Evolutionary conservation across 2,888 invertebrate genomes (phyloP), one percentile per base, ranked within the genome.

Genomic region (Andrena marginata): DNA sequence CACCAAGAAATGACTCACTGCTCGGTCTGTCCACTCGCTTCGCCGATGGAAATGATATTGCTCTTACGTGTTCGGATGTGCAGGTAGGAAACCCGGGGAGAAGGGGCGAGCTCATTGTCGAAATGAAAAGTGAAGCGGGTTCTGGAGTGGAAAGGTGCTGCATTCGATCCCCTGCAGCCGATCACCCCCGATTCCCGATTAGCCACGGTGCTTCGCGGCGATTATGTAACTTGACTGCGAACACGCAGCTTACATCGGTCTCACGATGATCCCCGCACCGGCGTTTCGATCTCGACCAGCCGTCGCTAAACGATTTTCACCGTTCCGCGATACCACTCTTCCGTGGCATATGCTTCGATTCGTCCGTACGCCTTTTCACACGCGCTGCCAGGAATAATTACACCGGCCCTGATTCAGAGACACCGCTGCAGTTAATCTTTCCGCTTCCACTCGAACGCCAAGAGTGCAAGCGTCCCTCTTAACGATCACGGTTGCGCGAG

Each of bases 141-240:
- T 8, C 10, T 51, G 2, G 56, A 6, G 20, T 16, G n/a, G 20
- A 80, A 80, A 72, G 80, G 62, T 26, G 33, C 20, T 20, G n/a
- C 1, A 20, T n/a, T 23, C 64, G 68, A 51, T 72, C 64, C 42
- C 56, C 74, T 59, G 23, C 10, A 56, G 8, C 23, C 49, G 59
- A 63, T 80, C 80, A 88, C 92, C 90, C 90, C 92, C 85, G 88
- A 89, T 89, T 84, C 77, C 42, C 85, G 77, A 92, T 93, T 93
- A 90, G 91, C 88, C 87, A 88, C 91, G 92, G 90, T 90, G 88
- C 90, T 93, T 89, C 89, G 87, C 85, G 75, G 77, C 89, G 91
- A 90, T 91, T 90, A 91, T 91, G 90, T 90, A 92, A 92, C 90
- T 91, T 88, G 91, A 93, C 93, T 93, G 93, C 93, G 93, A 93